Evolutionary conservation across 2,888 invertebrate genomes (phyloP), one percentile per base, ranked within the genome.

Genomic region (Athetis lepigone): DNA sequence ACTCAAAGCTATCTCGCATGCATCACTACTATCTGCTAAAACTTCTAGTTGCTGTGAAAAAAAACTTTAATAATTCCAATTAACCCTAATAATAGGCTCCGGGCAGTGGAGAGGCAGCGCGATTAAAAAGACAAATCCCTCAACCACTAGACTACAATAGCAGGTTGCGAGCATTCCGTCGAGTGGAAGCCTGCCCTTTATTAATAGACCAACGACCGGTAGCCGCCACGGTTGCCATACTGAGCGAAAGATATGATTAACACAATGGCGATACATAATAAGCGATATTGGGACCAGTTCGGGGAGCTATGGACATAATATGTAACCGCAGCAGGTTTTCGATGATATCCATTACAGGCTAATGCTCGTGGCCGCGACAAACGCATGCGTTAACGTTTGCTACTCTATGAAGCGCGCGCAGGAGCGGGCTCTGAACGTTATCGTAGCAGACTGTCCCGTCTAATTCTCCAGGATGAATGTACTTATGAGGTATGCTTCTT

Each of bases 121-220:
- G 92, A 93, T 94, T 94, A 94, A 93, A 95, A 94, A 94, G 93
- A 94, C 95, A 94, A 94, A 94, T 94, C 94, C 92, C 85, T 91
- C 89, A 89, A 92, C 91, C 91, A 90, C 90, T 87, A 88, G 87
- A 92, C 86, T 86, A 94, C 95, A 95, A 94, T 94, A 91, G 95
- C 91, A 88, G 92, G 91, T 91, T 92, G 90, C 84, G 84, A 87
- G 91, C 89, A 91, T 92, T 92, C 93, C 88, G 87, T 85, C 80
- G 70, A 83, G 83, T 85, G 85, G 86, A 86, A 88, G 87, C 82
- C 84, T 85, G 83, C 87, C 88, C 89, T 89, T 89, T 94, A 94
- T 94, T 94, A 94, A 95, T 94, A 94, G 94, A 93, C 86, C 88
- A 77, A 75, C 89, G 90, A 91, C 92, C 93, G 91, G 94, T 94